Base-by-base conservation (phyloP, 1,140 invertebrate species). In the Dendrolimus punctatus region DNA sequence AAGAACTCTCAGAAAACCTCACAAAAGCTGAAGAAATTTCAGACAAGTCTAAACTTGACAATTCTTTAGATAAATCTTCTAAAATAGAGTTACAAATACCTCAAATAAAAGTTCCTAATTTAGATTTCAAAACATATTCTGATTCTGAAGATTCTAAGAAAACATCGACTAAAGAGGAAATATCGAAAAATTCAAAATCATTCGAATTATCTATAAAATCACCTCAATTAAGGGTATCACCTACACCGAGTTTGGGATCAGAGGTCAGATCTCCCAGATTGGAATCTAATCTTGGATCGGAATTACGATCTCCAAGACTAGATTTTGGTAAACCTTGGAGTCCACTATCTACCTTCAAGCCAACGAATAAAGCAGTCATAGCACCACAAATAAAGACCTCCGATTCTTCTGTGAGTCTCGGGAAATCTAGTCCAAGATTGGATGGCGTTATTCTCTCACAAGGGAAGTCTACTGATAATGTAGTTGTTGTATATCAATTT, bases 401-500 rank as follows among this genome's bases (percentile, higher is more conserved):
- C 1, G 82, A 85, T 43, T 84, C 80, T 4, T 68, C 66, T 8
- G 61, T 70, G 4, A 80, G 73, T 49, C 57, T 83, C 46, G 66
- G 68, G 0, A 85, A 82, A 68, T 61, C 73, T 4, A 84, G 80
- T 64, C 82, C 82, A 23, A 67, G 79, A 55, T 60, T 86, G 55
- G 82, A 86, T 43, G 82, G 80, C 4, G 80, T 86, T 4, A 84
- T 84, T 43, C 44, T 86, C 53, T 86, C 82, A 36, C 80, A 86
- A 71, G 80, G 80, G 2, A 86, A 84, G 67, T 77, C 76, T 6
- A 83, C 76, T 0, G 79, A 86, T 56, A 84, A 84, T 49, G 79
- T 86, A 4, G 80, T 86, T 3, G 82, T 86, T 4, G 75, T 85
- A 2, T 86, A 86, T 55, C 82, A 86, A 56, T 84, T 86, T 59